phyloP scores from a whole-genome alignment of 2,888 invertebrate genomes.

The Synanthedon formicaeformis region DNA sequence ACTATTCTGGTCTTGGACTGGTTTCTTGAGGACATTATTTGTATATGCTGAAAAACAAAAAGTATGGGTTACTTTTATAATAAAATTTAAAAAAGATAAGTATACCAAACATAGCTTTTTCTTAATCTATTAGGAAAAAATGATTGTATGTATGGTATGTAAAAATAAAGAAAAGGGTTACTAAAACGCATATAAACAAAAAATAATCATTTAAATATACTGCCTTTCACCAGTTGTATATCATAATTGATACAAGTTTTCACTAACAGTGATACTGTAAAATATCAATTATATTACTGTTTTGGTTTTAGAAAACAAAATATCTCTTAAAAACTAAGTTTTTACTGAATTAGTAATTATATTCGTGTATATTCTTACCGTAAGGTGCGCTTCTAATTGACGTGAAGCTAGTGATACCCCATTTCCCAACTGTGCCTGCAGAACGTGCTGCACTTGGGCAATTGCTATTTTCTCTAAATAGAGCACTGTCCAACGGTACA shows the following conservation, averaged over 20 bases:
- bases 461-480: constrained; percentile 82
- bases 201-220: too few species aligned
- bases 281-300: not conserved
- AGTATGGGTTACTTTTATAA: constrained; percentile 3
- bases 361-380: constrained; percentile 56
- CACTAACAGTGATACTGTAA: not conserved
- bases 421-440: constrained; percentile 91
- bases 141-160: too few species aligned
- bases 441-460: constrained; percentile 90
- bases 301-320: not conserved
- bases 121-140: not conserved
- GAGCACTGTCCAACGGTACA: constrained; percentile 73
- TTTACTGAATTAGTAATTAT: too few species aligned
- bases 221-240: not conserved
- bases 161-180: too few species aligned
- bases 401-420: constrained; percentile 95
- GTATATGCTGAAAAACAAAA: constrained; percentile 49
- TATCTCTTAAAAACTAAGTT: constrained; percentile 4
- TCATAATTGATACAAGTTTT: constrained; percentile 4
- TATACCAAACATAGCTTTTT: not conserved
- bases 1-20: constrained; percentile 67
- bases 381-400: constrained; percentile 85
- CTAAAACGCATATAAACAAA: not conserved
- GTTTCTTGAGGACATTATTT: constrained; percentile 50
- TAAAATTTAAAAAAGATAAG: not conserved